These are phyloP conservation scores for Drosophila biarmipes DNA, from an alignment of 1,140 invertebrate genomes.

Conservation along the genomic window DNA sequence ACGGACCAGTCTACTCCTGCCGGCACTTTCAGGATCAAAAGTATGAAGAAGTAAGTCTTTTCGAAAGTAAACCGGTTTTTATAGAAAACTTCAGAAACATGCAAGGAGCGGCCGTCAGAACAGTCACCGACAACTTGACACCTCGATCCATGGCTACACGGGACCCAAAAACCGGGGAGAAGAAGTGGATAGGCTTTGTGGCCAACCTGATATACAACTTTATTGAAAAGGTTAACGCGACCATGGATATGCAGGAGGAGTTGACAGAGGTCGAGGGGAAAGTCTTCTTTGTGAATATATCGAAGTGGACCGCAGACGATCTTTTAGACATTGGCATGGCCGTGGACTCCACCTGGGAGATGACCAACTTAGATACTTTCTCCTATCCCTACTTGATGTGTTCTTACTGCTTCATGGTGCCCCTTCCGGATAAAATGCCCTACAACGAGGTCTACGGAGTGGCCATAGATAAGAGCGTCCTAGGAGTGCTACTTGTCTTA, in stretches of 20 bases:
- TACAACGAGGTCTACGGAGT: constrained; percentile 28
- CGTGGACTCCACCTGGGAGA: not conserved
- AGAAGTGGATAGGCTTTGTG: constrained; percentile 44
- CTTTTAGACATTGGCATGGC: constrained; percentile 49
- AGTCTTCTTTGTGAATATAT: constrained; percentile 14
- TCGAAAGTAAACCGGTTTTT: constrained; percentile 10
- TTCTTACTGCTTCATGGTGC: constrained; percentile 53
- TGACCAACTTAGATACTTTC: not conserved
- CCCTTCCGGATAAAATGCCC: constrained; percentile 28
- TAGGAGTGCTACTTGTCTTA: constrained; percentile 28
- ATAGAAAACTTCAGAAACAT: constrained; percentile 56
- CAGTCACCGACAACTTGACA: constrained; percentile 37
- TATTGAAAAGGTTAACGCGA: constrained; percentile 42
- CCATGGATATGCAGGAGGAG: not conserved
- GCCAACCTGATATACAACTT: constrained; percentile 39
- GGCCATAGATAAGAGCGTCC: constrained; percentile 25
- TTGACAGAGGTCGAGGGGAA: not conserved
- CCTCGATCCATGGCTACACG: constrained; percentile 51
- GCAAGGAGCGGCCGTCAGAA: constrained; percentile 30
- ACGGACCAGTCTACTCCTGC: constrained; percentile 21
- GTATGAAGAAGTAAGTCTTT: constrained; percentile 6
- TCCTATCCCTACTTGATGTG: constrained; percentile 47
- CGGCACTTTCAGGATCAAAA: constrained; percentile 18
- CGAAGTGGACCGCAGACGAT: not conserved
- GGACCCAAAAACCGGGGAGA: not conserved